Conservation (phyloP, 2,888 invertebrate species). For the Chrysodeixis includens region DNA sequence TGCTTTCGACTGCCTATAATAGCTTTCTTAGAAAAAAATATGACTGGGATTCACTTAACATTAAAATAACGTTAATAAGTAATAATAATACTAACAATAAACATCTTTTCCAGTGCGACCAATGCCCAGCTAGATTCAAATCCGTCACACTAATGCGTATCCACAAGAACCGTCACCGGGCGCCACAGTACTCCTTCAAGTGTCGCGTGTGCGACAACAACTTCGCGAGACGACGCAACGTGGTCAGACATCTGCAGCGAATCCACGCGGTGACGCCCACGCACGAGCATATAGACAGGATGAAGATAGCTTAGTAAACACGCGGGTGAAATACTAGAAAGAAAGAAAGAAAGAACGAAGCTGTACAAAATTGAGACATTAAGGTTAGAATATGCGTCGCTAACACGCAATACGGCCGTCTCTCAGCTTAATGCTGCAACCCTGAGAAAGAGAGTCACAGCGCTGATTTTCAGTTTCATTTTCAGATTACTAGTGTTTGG, state of each 20-base stretch:
- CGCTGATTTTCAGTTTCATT: too few species aligned
- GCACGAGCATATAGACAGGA: conserved; percentile 67
- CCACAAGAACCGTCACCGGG: conserved; percentile 75
- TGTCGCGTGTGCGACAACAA: conserved; percentile 71
- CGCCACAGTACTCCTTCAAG: conserved; percentile 72
- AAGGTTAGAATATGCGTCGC: too few species aligned
- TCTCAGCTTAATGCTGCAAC: too few species aligned
- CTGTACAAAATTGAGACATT: too few species aligned
- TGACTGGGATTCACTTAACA: too few species aligned
- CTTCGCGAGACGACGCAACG: conserved; percentile 80
- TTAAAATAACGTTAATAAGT: background rate
- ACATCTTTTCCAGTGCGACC: conserved; percentile 72
- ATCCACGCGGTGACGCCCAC: conserved; percentile 72
- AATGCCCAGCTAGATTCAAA: conserved; percentile 78
- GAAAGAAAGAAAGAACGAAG: too few species aligned
- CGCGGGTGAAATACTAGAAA: too few species aligned
- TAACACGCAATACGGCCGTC: too few species aligned
- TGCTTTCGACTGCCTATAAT: too few species aligned
- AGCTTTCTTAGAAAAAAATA: too few species aligned
- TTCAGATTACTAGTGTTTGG: too few species aligned
- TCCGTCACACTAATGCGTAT: conserved; percentile 81
- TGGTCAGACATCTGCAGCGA: conserved; percentile 73
- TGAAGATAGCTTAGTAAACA: conserved; percentile 55
- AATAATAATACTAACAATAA: background rate
- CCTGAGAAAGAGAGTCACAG: too few species aligned